phyloP scores from a whole-genome alignment of 2,113 vertebrate genomes.

The Phrynocephalus versicolor region DNA sequence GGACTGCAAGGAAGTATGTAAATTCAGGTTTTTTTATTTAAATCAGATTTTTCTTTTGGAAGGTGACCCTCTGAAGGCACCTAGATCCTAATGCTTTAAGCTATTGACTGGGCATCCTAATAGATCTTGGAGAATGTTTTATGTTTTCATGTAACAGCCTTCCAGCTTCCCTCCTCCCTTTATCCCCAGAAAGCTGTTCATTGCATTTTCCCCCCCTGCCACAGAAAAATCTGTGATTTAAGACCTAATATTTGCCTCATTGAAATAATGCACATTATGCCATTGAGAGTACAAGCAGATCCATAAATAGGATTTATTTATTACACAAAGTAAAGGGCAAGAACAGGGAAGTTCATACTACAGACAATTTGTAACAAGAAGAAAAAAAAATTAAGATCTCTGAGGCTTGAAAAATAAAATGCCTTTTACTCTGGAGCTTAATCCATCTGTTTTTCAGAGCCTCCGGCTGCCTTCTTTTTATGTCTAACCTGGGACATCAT shows the following conservation, averaged over 20 bases:
- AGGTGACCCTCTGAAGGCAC: not conserved
- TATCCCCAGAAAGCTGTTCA: constrained; percentile 5
- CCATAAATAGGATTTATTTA: constrained; percentile 27
- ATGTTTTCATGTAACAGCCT: not conserved
- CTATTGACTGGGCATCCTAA: not conserved
- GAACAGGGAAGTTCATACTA: not conserved
- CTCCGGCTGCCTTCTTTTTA: constrained; percentile 15
- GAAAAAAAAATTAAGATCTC: not conserved
- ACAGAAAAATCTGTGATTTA: not conserved
- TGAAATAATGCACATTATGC: constrained; percentile 30
- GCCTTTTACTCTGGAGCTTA: constrained; percentile 34
- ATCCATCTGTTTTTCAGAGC: constrained; percentile 27
- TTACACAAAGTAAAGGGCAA: constrained; percentile 20
- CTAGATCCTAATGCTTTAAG: not conserved
- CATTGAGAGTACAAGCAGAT: constrained; percentile 9
- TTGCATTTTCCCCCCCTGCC: not conserved
- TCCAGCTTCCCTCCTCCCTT: not conserved
- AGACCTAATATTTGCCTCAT: constrained; percentile 7
- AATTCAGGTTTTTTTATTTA: not conserved
- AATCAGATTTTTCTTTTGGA: not conserved
- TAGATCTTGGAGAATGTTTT: constrained; percentile 1
- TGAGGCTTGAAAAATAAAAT: not conserved
- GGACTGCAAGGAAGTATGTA: not conserved
- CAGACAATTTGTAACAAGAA: constrained; percentile 16
- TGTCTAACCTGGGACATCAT: constrained; percentile 13